These are phyloP conservation scores for Cynoglossus semilaevis DNA, from an alignment of 2,113 vertebrate genomes.

Conservation along the genomic window DNA sequence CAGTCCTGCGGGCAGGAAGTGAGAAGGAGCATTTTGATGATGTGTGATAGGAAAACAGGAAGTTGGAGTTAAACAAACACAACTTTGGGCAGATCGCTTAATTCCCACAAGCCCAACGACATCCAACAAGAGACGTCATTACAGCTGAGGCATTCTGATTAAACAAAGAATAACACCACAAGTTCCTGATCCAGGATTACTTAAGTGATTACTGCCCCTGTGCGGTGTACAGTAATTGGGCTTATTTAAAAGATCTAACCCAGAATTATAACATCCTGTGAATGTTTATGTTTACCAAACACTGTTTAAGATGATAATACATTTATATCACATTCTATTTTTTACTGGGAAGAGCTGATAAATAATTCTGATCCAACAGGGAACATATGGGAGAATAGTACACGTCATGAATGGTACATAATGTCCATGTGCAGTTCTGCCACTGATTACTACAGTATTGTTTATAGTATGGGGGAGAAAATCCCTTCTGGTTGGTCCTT, in stretches of 20 bases:
- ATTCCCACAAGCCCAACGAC: conserved; percentile 36
- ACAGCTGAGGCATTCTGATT: conserved; percentile 35
- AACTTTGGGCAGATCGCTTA: conserved; percentile 43
- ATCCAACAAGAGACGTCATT: conserved; percentile 50
- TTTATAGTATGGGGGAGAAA: too few species aligned
- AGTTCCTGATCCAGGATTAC: conserved; percentile 26
- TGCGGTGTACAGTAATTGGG: conserved; percentile 16
- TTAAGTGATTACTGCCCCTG: conserved; percentile 25
- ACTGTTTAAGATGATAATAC: too few species aligned
- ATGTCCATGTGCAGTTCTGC: too few species aligned
- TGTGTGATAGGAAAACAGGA: conserved; percentile 70
- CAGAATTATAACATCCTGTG: neutral
- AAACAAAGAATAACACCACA: conserved; percentile 50
- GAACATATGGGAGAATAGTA: too few species aligned
- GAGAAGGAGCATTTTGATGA: conserved; percentile 57
- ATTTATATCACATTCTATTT: too few species aligned
- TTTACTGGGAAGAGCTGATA: too few species aligned
- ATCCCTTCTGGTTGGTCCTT: too few species aligned
- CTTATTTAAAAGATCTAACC: conserved; percentile 33
- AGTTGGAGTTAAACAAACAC: conserved; percentile 61
- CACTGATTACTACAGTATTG: too few species aligned
- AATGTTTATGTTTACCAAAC: neutral
- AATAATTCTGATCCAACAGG: too few species aligned
- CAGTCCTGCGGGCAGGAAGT: conserved; percentile 67
- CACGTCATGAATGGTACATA: too few species aligned